Evolutionary conservation across 2,113 vertebrate species (phyloP).

Genomic region (Myotis lucifugus): DNA sequence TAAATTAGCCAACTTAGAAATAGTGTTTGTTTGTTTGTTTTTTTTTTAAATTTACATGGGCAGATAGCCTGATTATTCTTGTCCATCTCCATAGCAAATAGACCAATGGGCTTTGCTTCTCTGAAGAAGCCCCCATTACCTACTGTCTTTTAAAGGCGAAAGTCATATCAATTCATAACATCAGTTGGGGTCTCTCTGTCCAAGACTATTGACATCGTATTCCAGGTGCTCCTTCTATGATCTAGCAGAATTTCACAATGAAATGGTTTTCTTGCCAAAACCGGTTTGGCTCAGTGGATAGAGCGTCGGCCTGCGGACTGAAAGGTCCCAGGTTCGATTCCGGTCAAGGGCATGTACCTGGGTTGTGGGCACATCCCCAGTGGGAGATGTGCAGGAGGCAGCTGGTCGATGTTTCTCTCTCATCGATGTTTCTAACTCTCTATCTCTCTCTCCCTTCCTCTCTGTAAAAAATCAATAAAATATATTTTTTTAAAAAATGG

Average conservation of each 20-base stretch:
- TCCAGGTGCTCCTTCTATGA: not conserved
- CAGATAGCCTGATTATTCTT: not conserved
- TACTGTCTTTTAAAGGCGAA: not conserved
- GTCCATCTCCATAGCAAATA: not conserved
- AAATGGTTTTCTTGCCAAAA: too few relatives aligned
- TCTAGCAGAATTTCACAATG: not conserved
- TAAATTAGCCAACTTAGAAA: constrained; percentile 8
- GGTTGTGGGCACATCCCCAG: too few relatives aligned
- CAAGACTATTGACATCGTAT: not conserved
- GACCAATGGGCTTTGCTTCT: not conserved
- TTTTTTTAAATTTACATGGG: not conserved
- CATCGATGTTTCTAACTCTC: too few relatives aligned
- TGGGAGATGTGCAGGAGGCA: too few relatives aligned
- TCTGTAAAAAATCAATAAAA: too few relatives aligned
- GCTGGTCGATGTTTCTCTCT: too few relatives aligned
- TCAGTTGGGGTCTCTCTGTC: not conserved
- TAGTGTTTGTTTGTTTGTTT: not conserved
- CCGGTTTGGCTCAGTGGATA: too few relatives aligned
- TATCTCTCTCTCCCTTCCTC: too few relatives aligned
- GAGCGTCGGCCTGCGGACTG: too few relatives aligned
- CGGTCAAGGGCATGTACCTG: too few relatives aligned
- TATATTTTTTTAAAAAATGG: too few relatives aligned
- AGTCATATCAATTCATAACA: not conserved
- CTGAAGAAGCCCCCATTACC: constrained; percentile 1
- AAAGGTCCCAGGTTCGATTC: too few relatives aligned